phyloP scores from a whole-genome alignment of 2,797 vertebrate genomes.

The Chromobotia macracanthus region DNA sequence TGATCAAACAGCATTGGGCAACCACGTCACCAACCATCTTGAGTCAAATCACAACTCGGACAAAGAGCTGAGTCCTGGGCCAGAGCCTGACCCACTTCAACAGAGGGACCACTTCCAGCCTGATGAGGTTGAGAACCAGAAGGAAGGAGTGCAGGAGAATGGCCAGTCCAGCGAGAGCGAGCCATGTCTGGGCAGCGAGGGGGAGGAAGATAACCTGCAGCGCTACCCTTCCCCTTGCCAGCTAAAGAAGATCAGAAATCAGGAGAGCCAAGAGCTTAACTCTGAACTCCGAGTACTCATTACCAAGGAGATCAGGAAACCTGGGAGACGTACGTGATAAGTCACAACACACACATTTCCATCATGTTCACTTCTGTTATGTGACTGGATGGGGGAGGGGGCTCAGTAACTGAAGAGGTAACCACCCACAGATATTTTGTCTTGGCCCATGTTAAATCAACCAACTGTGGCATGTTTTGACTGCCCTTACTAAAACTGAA shows the following conservation, averaged over 20 bases:
- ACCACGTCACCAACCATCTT: conserved; percentile 84
- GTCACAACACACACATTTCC: neutral
- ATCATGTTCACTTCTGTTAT: neutral
- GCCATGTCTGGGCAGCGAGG: conserved; percentile 68
- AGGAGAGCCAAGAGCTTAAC: conserved; percentile 88
- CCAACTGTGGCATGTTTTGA: neutral
- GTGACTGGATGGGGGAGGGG: neutral
- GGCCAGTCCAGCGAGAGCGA: conserved; percentile 70
- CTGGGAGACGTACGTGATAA: conserved; percentile 88
- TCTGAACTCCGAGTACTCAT: conserved; percentile 88
- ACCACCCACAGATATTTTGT: conserved; percentile 1
- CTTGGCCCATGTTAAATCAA: neutral
- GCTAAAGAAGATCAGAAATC: conserved; percentile 82
- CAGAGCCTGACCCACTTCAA: conserved; percentile 67
- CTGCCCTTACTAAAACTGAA: neutral
- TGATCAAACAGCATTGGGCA: conserved; percentile 76
- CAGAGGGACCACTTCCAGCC: conserved; percentile 70
- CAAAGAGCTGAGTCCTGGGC: conserved; percentile 65
- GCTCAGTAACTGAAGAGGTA: neutral
- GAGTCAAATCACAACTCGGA: conserved; percentile 68
- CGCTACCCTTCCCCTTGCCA: conserved; percentile 78
- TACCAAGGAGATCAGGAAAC: conserved; percentile 93
- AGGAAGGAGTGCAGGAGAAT: conserved; percentile 65
- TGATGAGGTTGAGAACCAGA: conserved; percentile 45
- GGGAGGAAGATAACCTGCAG: conserved; percentile 67